Evolutionary conservation across 2,888 invertebrate genomes (phyloP), one percentile per base, ranked within the genome.

Genomic region (Xanthorhoe designata): DNA sequence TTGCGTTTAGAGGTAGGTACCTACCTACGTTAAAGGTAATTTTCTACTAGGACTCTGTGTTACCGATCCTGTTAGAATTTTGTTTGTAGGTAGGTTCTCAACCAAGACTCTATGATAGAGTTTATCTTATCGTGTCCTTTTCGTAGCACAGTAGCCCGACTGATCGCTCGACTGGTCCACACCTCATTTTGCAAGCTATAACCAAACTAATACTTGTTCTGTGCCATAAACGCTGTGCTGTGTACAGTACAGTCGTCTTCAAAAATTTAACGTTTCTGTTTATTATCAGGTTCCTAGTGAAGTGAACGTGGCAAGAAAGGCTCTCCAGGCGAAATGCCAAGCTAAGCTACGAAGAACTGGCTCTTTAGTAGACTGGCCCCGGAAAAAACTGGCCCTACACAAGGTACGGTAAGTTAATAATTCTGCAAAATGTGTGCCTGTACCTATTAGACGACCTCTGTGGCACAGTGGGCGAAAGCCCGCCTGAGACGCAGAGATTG

Each of bases 111-210:
- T 13, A 15, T n/a, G n/a, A n/a, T n/a, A n/a, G n/a, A n/a, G n/a
- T 15, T 5, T 10, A 13, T 6, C 24, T 4, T 24, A 24, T 42
- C 3, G 3, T 42, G 13, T 13, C 13, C 42, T 13, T 1, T 42
- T 13, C n/a, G n/a, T 13, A 2, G 8, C 7, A 38, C 19, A 55
- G 32, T 24, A 38, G 49, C 24, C 35, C 19, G 35, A 62, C 72
- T 4, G 18, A 24, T 79, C 54, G 42, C 5, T 29, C 62, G 54
- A 75, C 72, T 18, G 52, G 61, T 78, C 70, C 51, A 59, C 59
- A 51, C 49, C 70, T 73, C 74, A 77, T 75, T 77, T 78, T 75
- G 73, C 71, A 70, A 59, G 15, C 38, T 18, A 10, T 57, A 57
- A 57, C 47, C 51, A 0, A 38, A 57, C 29, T 57, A 32, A 47